Conservation (phyloP, 2,888 invertebrate genomes). For the Tipula confusa region DNA sequence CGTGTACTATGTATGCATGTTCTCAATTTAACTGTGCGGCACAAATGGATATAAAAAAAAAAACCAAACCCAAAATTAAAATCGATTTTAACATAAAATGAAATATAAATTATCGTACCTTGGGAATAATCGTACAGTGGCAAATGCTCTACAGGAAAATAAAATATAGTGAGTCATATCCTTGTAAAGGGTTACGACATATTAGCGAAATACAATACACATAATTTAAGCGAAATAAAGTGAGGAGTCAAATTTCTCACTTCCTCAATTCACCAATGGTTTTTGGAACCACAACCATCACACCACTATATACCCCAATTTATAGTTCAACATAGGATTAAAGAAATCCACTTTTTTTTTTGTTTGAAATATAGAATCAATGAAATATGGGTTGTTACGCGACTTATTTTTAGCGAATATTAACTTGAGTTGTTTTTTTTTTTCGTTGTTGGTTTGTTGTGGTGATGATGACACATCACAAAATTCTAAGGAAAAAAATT, state of each 20-base stretch:
- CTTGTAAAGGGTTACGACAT: neutral
- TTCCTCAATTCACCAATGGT: neutral
- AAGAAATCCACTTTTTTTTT: neutral
- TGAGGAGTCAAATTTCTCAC: neutral
- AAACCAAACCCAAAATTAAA: neutral
- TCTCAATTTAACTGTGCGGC: neutral
- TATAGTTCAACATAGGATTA: neutral
- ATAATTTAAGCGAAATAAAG: neutral
- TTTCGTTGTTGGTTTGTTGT: neutral
- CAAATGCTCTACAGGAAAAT: neutral
- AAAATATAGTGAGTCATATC: conserved; percentile 3
- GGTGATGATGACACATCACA: neutral
- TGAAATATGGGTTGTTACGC: neutral
- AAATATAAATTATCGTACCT: neutral
- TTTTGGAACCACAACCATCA: neutral
- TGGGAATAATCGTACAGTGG: neutral
- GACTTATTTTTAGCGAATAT: neutral
- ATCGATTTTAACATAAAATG: neutral
- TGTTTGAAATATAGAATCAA: neutral
- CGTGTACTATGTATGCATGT: neutral
- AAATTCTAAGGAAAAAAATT: neutral
- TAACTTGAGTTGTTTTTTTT: neutral
- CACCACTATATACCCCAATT: neutral
- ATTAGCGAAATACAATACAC: neutral
- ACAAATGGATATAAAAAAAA: neutral